These are phyloP conservation scores for Parauchenoglanis punctatus DNA, from an alignment of 2,797 vertebrate species.

Conservation along the genomic window DNA sequence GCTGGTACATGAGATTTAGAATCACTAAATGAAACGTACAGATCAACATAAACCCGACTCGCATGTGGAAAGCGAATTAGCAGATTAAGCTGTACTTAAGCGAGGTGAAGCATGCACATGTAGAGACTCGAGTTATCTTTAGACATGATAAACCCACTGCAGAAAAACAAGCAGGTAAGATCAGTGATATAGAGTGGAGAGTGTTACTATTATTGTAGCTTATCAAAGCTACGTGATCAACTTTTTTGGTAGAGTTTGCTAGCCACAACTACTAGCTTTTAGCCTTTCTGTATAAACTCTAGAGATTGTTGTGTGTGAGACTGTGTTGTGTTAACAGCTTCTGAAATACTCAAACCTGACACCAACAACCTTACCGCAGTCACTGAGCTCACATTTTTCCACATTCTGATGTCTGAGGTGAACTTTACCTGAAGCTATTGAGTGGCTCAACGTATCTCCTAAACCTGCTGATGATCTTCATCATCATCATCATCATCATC, in stretches of 20 bases:
- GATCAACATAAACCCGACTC: constrained; percentile 40
- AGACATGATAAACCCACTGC: constrained; percentile 20
- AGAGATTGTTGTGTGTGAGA: background rate
- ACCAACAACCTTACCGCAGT: background rate
- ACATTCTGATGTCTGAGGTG: background rate
- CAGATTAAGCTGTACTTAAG: constrained; percentile 72
- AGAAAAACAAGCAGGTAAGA: constrained; percentile 2
- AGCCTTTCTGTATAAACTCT: background rate
- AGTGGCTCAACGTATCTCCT: background rate
- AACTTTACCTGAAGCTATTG: background rate
- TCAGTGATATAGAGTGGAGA: background rate
- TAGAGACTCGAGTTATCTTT: constrained; percentile 59
- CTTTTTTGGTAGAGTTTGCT: background rate
- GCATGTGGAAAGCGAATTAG: constrained; percentile 64
- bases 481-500: constrained; percentile 3
- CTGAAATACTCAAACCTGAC: background rate
- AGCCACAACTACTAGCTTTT: background rate
- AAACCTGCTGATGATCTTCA: background rate
- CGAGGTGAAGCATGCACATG: constrained; percentile 49
- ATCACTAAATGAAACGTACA: background rate
- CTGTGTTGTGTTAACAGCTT: no score
- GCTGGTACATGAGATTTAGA: background rate
- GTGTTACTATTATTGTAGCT: background rate
- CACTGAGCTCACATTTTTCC: background rate
- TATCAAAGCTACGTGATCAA: background rate